These are phyloP conservation scores for Dendroctonus valens DNA, from an alignment of 1,140 invertebrate species.

Conservation along the genomic window DNA sequence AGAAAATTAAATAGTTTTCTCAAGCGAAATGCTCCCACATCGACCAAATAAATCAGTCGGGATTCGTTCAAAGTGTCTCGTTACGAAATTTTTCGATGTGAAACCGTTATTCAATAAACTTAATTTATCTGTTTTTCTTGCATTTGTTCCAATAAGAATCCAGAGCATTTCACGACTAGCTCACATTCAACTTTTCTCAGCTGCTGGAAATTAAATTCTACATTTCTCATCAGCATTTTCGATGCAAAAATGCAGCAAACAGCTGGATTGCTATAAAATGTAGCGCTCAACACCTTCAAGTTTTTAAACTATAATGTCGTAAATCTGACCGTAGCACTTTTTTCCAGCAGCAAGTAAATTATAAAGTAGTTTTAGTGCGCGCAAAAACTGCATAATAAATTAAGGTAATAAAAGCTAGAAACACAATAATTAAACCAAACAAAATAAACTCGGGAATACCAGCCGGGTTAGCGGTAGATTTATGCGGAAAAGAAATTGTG, in stretches of 20 bases:
- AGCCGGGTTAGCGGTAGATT: conserved; percentile 20
- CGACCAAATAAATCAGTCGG: conserved; percentile 26
- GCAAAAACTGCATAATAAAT: conserved; percentile 15
- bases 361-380: conserved; percentile 12
- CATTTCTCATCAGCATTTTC: neutral
- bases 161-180: no score
- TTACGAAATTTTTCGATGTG: conserved; percentile 18
- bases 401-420: conserved; percentile 18
- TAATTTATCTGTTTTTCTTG: conserved; percentile 24
- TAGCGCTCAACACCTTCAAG: neutral
- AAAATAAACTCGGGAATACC: conserved; percentile 24
- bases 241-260: neutral
- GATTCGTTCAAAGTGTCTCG: conserved; percentile 16
- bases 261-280: neutral
- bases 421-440: conserved; percentile 26
- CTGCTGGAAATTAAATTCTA: neutral
- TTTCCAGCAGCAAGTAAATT: conserved; percentile 1
- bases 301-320: neutral
- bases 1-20: conserved; percentile 29
- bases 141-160: neutral
- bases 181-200: no score
- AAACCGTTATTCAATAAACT: conserved; percentile 24
- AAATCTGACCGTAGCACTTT: neutral
- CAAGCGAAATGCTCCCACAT: conserved; percentile 15
- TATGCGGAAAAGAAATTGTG: conserved; percentile 26